Evolutionary conservation across 2,888 invertebrate genomes (phyloP).

Genomic region (Adineta ricciae): DNA sequence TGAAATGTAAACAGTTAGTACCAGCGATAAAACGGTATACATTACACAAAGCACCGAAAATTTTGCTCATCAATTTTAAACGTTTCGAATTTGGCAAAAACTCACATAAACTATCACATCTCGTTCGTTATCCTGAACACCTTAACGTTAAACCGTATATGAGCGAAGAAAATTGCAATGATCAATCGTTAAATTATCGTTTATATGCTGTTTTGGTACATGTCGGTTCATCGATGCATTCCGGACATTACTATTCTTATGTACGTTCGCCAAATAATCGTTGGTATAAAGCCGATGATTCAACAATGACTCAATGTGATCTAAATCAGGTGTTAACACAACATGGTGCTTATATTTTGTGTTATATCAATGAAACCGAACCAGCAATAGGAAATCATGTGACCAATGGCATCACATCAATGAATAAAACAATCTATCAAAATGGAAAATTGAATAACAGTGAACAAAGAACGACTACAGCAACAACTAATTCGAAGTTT

Average conservation of each 20-base stretch:
- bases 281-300: slow-evolving; percentile 85
- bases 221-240: slow-evolving; percentile 76
- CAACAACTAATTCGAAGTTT: too few relatives aligned
- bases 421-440: too few relatives aligned
- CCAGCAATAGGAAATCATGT: too few relatives aligned
- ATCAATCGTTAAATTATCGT: slow-evolving; percentile 22
- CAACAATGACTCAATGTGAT: slow-evolving; percentile 41
- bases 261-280: slow-evolving; percentile 68
- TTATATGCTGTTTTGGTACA: slow-evolving; percentile 83
- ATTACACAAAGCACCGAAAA: slow-evolving; percentile 78
- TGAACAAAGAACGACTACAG: too few relatives aligned
- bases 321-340: slow-evolving; percentile 20
- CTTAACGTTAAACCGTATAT: slow-evolving; percentile 66
- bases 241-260: slow-evolving; percentile 87
- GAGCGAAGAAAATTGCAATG: slow-evolving; percentile 36
- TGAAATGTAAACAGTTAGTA: slow-evolving; percentile 77
- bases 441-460: too few relatives aligned
- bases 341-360: too few relatives aligned
- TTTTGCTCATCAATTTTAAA: slow-evolving; percentile 83
- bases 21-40: slow-evolving; percentile 86
- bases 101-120: slow-evolving; percentile 34
- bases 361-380: too few relatives aligned
- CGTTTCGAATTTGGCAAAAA: slow-evolving; percentile 51
- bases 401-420: too few relatives aligned
- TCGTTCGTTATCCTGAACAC: slow-evolving; percentile 50